phyloP scores from a whole-genome alignment of 2,888 invertebrate genomes.

The Bombyx huttoni region DNA sequence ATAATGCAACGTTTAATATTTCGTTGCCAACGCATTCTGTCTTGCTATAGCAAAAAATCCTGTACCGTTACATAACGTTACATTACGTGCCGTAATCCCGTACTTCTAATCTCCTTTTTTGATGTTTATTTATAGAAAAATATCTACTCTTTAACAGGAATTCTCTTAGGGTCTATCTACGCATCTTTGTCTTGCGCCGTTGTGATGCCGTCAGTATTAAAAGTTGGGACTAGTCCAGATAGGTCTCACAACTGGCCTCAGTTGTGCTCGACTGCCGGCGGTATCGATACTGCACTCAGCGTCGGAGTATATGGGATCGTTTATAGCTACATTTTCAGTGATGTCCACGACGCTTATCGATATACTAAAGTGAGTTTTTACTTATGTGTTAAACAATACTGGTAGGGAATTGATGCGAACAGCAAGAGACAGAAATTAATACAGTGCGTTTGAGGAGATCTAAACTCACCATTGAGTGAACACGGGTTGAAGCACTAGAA shows the following conservation, averaged over 20 bases:
- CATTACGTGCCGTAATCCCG: no score
- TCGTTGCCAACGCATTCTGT: no score
- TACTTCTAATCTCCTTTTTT: no score
- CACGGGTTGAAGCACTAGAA: no score
- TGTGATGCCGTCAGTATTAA: constrained; percentile 43
- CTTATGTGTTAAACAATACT: no score
- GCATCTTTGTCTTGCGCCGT: constrained; percentile 55
- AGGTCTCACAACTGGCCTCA: constrained; percentile 46
- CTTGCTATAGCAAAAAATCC: no score
- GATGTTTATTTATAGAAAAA: not conserved
- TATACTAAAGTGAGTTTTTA: constrained; percentile 35
- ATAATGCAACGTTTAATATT: no score
- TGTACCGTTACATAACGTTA: no score
- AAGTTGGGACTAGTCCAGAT: constrained; percentile 20
- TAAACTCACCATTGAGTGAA: no score
- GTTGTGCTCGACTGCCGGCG: constrained; percentile 49
- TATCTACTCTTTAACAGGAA: constrained; percentile 22
- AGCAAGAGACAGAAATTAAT: no score
- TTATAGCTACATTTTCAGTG: constrained; percentile 39
- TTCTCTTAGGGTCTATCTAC: constrained; percentile 47
- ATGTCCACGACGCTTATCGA: constrained; percentile 33
- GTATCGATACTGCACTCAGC: constrained; percentile 52
- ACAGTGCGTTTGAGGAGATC: no score
- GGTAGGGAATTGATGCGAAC: no score
- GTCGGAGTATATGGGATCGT: constrained; percentile 55